These are phyloP conservation scores for Drosophila lacertosa DNA, from an alignment of 1,140 invertebrate species.

Conservation along the genomic window DNA sequence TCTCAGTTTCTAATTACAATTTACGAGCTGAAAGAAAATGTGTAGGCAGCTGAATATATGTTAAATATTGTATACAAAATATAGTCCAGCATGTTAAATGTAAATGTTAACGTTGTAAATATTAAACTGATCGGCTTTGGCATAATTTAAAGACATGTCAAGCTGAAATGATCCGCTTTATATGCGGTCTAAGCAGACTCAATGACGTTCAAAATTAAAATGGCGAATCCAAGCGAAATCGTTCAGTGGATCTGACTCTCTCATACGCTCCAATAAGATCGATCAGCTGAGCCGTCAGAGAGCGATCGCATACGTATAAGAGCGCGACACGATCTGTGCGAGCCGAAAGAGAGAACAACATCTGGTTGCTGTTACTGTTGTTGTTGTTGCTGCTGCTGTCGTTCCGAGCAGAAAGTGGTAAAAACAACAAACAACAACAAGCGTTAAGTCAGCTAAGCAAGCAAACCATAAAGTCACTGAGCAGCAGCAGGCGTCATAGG, in stretches of 20 bases:
- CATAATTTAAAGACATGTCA: slow-evolving; percentile 27
- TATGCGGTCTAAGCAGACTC: slow-evolving; percentile 29
- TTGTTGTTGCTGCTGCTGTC: no score
- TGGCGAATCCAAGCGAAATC: slow-evolving; percentile 61
- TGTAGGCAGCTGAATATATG: slow-evolving; percentile 19
- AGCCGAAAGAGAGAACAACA: slow-evolving; percentile 37
- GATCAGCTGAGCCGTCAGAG: slow-evolving; percentile 51
- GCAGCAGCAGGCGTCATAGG: neutral
- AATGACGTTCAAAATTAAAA: slow-evolving; percentile 60
- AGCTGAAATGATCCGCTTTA: slow-evolving; percentile 15
- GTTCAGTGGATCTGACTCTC: slow-evolving; percentile 45
- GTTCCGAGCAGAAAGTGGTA: slow-evolving; percentile 29
- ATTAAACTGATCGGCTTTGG: slow-evolving; percentile 5
- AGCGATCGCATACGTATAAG: neutral
- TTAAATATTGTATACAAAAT: neutral
- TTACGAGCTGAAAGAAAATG: slow-evolving; percentile 8
- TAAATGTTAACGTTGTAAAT: slow-evolving; percentile 21
- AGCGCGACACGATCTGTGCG: slow-evolving; percentile 2
- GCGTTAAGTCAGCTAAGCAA: slow-evolving; percentile 39
- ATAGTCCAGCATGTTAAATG: slow-evolving; percentile 14
- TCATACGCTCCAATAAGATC: slow-evolving; percentile 69
- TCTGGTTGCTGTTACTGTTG: slow-evolving; percentile 19
- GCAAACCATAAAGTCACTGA: slow-evolving; percentile 41
- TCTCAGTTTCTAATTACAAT: slow-evolving; percentile 19
- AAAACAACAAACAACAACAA: slow-evolving; percentile 44